Evolutionary conservation across 2,113 vertebrate genomes (phyloP).

Genomic region (Ovis aries): ARS-UI_Ramb_v3.0 NC_056057.1:92748001-92748500

Average conservation of each 20-base stretch:
- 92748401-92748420: background rate
- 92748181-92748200: background rate
- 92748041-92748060: background rate
- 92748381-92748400: background rate
- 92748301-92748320: background rate
- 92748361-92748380: rapidly evolving
- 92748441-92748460: background rate
- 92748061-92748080: background rate
- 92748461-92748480: background rate
- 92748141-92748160: rapidly evolving
- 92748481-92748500: background rate
- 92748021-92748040: background rate
- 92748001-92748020: background rate
- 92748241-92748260: background rate
- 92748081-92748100: background rate
- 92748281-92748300: background rate
- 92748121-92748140: background rate
- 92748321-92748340: background rate
- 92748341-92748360: background rate
- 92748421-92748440: rapidly evolving
- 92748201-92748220: background rate
- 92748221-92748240: background rate
- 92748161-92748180: background rate
- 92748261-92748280: background rate
- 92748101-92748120: background rate